Base-by-base conservation (phyloP, 2,888 invertebrate genomes). In the Corythucha ciliata region DNA sequence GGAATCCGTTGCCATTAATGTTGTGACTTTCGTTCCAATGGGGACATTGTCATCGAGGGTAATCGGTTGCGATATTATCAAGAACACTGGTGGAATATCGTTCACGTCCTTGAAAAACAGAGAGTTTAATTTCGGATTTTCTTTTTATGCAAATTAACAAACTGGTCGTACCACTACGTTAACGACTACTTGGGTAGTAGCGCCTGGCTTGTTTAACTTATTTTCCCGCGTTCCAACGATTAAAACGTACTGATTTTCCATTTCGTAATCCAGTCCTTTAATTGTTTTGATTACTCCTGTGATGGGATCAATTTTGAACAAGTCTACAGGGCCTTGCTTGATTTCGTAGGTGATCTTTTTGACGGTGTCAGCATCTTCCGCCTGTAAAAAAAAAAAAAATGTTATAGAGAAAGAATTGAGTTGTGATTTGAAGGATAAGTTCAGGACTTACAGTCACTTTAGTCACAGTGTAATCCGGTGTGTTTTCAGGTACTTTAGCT, bases 51-150 rank as follows among this genome's bases (percentile, higher is more conserved):
- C 90, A 61, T 87, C 86, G 10, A 91, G 71, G 0, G 86, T 84
- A 2, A 90, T 79, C 0, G 90, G 87, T 46, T 84, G 80, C 0
- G 87, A 82, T 0, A 86, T 79, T 0, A 83, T 79, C 0, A 85
- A 83, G 67, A 91, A 91, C 45, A 88, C 81, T 5, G 91, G 91
- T 0, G 88, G 80, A 60, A 88, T 83, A 68, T 92, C 90, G 67
- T 91, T 91, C 58, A 83, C 79, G 66, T 91, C 91, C 77, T 87
- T 69, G 0, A 63, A 70, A 60, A 57, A 57, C 54, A 55, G 3
- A 22, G 55, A 39, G 18, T 16, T 29, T 29, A n/a, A 29, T n/a
- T 29, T 8, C 29, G 10, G 29, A 29, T 29, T 29, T 8, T 29
- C 29, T 29, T n/a, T 29, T 29, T 29, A n/a, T 29, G 8, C 29